Conservation (phyloP, 2,113 vertebrate genomes). For the Alosa alosa region DNA sequence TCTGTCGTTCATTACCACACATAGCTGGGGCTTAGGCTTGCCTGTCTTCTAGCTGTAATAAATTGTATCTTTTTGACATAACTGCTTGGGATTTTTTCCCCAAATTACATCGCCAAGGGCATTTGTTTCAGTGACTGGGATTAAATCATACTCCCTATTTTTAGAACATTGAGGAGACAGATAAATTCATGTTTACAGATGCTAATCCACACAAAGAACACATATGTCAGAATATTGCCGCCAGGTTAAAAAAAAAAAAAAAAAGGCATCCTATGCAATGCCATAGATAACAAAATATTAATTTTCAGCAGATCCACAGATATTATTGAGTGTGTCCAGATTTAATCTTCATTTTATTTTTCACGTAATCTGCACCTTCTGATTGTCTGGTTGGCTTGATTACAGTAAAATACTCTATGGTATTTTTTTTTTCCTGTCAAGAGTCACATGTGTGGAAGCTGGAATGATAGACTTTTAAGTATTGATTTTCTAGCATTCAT, state of each 20-base stretch:
- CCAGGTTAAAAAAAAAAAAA: neutral
- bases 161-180: neutral
- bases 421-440: neutral
- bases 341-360: neutral
- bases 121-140: neutral
- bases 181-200: conserved; percentile 1
- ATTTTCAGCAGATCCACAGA: neutral
- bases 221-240: neutral
- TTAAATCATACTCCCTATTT: neutral
- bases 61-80: neutral
- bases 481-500: conserved; percentile 56
- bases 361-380: neutral
- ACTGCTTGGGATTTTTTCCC: neutral
- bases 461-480: conserved; percentile 43
- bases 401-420: neutral
- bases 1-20: neutral
- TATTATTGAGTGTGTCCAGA: neutral
- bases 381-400: neutral
- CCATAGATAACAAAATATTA: neutral
- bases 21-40: neutral
- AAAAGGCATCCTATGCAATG: neutral
- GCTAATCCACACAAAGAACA: neutral
- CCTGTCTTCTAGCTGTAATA: neutral
- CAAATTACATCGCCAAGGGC: neutral
- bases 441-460: conserved; percentile 32